Base-by-base conservation (phyloP, 2,888 invertebrate species). In the Stomorhina lunata region DNA sequence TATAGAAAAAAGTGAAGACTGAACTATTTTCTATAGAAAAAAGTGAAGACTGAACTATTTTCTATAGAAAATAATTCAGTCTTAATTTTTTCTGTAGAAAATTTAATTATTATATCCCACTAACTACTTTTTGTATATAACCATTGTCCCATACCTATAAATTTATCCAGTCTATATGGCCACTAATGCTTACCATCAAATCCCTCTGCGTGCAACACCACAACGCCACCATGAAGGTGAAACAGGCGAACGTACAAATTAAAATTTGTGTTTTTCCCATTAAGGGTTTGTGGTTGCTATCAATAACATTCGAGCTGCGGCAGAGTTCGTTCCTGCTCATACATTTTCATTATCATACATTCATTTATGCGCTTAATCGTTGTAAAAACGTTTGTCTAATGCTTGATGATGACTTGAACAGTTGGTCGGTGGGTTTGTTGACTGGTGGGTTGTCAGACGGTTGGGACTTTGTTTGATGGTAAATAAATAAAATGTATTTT, bases 261-360 rank as follows among this genome's bases (percentile, higher is more conserved):
- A 17, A 48, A 55, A 65, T 69, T 76, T 50, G 57, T 50, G 27
- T 57, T 29, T 45, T 55, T 40, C 2, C 73, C 55, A 75, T 75
- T 75, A 57, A 80, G 48, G 45, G 45, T 66, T 48, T 69, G 71
- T 27, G 66, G 53, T 37, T 68, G 43, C 63, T 40, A 76, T 80
- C 63, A 55, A 71, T 76, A 71, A 32, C 53, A 68, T 15, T 57
- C n/a, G n/a, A n/a, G n/a, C n/a, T n/a, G n/a, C n/a, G n/a, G n/a
- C n/a, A n/a, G n/a, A n/a, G n/a, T n/a, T n/a, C n/a, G n/a, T n/a
- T n/a, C n/a, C n/a, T n/a, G n/a, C n/a, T n/a, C 17, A 48, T 50
- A 69, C 72, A 59, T 6, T 66, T 20, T 59, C 37, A 65, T 57
- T 29, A 48, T 57, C 34, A 25, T 27, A 34, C 63, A 71, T 63